phyloP scores from a whole-genome alignment of 2,797 vertebrate genomes.

The Neoniphon sammara region DNA sequence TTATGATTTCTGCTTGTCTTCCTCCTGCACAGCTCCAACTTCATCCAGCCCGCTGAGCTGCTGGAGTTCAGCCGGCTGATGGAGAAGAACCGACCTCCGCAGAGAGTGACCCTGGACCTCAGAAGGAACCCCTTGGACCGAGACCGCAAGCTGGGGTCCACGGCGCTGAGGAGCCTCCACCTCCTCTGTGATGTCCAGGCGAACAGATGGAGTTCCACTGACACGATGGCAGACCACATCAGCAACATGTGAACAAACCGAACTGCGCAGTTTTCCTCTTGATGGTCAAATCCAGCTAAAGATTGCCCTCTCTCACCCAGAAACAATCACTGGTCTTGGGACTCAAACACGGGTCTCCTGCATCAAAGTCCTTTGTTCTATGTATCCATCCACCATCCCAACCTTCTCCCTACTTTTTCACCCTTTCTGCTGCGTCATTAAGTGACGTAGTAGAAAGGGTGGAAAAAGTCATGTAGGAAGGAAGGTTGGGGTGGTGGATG shows the following conservation, averaged over 20 bases:
- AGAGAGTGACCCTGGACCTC: constrained; percentile 84
- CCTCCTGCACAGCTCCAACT: constrained; percentile 87
- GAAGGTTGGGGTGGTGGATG: too few species aligned
- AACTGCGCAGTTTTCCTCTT: too few species aligned
- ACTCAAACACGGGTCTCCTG: too few species aligned
- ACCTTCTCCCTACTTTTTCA: too few species aligned
- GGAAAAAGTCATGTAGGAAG: too few species aligned
- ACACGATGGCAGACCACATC: constrained; percentile 88
- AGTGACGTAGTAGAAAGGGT: too few species aligned
- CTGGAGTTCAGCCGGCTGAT: constrained; percentile 86
- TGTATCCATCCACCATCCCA: too few species aligned
- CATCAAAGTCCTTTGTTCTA: too few species aligned
- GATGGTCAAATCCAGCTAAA: too few species aligned
- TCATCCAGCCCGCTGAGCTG: constrained; percentile 90
- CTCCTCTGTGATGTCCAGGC: constrained; percentile 82
- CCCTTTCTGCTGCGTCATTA: too few species aligned
- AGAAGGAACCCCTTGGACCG: constrained; percentile 90
- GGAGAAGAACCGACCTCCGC: constrained; percentile 72
- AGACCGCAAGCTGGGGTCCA: constrained; percentile 82
- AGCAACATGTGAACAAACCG: constrained; percentile 67
- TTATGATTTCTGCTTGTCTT: neutral
- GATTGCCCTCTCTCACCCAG: too few species aligned
- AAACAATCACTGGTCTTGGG: too few species aligned
- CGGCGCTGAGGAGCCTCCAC: constrained; percentile 82
- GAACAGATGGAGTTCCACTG: constrained; percentile 85